phyloP scores from a whole-genome alignment of 2,113 vertebrate genomes.

The Colius striatus region DNA sequence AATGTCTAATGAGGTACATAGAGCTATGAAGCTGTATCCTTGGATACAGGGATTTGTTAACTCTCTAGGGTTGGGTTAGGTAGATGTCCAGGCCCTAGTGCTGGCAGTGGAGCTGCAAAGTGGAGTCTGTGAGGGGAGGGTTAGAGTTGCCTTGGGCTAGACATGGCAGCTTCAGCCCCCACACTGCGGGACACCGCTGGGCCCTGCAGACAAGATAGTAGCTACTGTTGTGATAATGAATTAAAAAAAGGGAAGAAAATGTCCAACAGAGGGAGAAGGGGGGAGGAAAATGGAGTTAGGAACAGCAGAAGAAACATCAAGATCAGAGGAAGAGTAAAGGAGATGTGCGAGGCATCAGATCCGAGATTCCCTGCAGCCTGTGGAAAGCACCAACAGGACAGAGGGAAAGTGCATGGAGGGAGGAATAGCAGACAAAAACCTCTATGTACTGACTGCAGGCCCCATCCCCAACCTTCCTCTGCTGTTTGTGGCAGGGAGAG shows the following conservation, averaged over 20 bases:
- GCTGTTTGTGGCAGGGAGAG: neutral
- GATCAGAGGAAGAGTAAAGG: neutral
- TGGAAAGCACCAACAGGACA: neutral
- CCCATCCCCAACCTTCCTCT: neutral
- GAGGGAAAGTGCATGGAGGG: neutral
- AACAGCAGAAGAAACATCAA: neutral
- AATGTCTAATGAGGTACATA: neutral
- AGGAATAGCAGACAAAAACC: neutral
- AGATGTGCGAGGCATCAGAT: neutral
- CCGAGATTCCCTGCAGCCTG: neutral
- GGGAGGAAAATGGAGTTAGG: neutral
- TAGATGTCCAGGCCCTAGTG: fast-evolving
- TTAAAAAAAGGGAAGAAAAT: neutral
- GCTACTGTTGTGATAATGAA: fast-evolving
- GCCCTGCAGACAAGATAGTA: fast-evolving
- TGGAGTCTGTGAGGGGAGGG: neutral
- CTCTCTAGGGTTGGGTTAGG: neutral
- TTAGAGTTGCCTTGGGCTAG: fast-evolving
- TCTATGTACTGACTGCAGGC: neutral
- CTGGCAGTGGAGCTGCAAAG: neutral
- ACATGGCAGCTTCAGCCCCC: fast-evolving
- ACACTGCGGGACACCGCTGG: fast-evolving
- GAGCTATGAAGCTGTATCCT: neutral
- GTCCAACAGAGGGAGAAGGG: neutral
- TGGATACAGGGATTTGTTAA: neutral